A percentile compares a stretch with the other conserved stretches of the same genome.
Conservation (phyloP, 1,140 invertebrate genomes). For the Neodiprion lecontei region DNA sequence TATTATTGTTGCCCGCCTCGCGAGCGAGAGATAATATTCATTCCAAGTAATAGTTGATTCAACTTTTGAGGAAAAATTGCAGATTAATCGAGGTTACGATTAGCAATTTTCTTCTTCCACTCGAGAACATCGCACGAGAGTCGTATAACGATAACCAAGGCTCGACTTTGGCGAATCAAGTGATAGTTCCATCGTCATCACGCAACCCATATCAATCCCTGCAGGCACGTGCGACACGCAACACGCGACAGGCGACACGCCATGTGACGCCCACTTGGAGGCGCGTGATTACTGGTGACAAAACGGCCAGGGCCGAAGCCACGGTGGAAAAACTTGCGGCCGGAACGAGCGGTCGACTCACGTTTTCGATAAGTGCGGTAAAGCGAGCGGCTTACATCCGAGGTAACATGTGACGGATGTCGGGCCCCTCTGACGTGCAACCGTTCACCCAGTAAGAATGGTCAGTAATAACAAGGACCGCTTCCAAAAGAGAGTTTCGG, state of each 20-base stretch:
- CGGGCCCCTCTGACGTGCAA: not conserved
- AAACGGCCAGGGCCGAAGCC: conserved; percentile 34
- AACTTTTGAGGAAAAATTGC: no score
- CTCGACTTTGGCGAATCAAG: not conserved
- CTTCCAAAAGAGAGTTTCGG: not conserved
- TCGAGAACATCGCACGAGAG: no score
- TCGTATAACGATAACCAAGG: not conserved
- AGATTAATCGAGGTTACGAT: no score
- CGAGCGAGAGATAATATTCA: no score
- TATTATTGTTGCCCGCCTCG: no score
- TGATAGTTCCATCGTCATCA: conserved; percentile 10
- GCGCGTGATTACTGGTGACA: conserved; percentile 44
- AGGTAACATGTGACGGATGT: not conserved
- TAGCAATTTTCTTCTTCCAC: no score
- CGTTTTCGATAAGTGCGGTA: no score
- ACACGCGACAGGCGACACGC: conserved; percentile 27
- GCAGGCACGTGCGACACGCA: conserved; percentile 38
- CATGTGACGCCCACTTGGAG: conserved; percentile 41
- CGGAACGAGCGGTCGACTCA: not conserved
- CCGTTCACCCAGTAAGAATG: not conserved
- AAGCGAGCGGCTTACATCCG: no score
- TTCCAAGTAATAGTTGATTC: no score
- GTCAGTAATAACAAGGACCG: not conserved
- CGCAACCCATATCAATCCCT: conserved; percentile 30
- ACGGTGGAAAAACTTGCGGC: not conserved